Base-by-base conservation (phyloP, 2,113 vertebrate species). In the Laterallus jamaicensis region DNA sequence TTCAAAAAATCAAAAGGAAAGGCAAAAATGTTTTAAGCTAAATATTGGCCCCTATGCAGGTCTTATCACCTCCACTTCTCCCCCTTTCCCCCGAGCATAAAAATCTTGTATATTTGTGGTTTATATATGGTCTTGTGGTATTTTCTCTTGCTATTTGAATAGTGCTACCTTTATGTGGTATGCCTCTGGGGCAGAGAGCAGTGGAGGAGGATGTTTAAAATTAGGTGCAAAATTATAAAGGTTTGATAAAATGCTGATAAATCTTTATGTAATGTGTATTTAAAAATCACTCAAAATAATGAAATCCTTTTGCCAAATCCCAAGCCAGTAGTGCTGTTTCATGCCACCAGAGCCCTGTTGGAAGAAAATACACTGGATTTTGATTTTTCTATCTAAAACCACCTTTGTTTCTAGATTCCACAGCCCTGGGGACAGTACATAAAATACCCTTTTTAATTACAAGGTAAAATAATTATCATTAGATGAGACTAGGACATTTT, bases 131-230 rank as follows among this genome's bases (percentile, higher is more conserved):
- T 52, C 79, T 83, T 92, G 88, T 56, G 82, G 60, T 93, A 52
- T 93, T 92, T 94, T 75, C 47, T 63, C 29, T 77, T 86, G 68
- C 59, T 68, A 19, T 88, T 93, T 64, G 29, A 78, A 29, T 93
- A 16, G 17, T 50, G 88, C 35, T 94, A 25, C 50, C 40, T 92
- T 81, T 70, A 63, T 81, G 55, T 80, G 42, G 64, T 90, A 39
- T 75, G 64, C 59, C 84, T 80, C 70, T 44, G 40, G 60, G 84
- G 70, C 56, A 95, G 70, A 90, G 42, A 1, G 0, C 16, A 49
- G 56, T 54, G 60, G 71, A 92, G 71, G 37, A 76, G n/a, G 22
- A 69, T 74, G 22, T 90, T 92, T 88, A 56, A 95, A 96, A 95
- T 90, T 29, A 86, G 76, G 60, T 68, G 47, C 20, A 86, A 80